Evolutionary conservation across 2,888 invertebrate species (phyloP).

Genomic region (Graphium colonna): DNA sequence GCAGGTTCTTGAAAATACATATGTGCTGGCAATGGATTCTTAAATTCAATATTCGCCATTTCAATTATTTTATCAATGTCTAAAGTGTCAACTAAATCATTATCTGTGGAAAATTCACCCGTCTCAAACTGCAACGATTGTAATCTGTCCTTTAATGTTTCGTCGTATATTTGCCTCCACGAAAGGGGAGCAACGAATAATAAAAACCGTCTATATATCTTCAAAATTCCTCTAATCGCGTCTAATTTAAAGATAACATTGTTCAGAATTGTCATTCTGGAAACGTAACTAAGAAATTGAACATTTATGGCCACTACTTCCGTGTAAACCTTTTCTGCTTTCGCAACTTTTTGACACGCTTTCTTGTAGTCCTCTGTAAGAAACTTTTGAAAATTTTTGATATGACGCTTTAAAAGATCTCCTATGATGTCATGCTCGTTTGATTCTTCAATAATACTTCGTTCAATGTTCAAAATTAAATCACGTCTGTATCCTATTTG

Average conservation of each 20-base stretch:
- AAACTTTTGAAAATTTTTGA: conserved; percentile 67
- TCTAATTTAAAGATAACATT: conserved; percentile 68
- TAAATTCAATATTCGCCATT: conserved; percentile 54
- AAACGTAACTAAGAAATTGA: conserved; percentile 57
- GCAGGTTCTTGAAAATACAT: conserved; percentile 57
- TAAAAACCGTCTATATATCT: conserved; percentile 63
- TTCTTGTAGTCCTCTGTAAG: conserved; percentile 71
- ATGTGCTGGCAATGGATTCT: conserved; percentile 47
- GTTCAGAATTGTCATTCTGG: conserved; percentile 56
- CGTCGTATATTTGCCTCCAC: conserved; percentile 65
- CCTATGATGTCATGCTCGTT: conserved; percentile 49
- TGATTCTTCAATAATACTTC: conserved; percentile 53
- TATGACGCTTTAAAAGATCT: conserved; percentile 57
- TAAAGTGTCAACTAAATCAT: conserved; percentile 60
- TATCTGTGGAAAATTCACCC: conserved; percentile 60
- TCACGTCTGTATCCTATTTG: conserved; percentile 70
- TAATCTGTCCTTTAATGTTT: conserved; percentile 49
- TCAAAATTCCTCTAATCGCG: conserved; percentile 59
- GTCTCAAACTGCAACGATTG: conserved; percentile 64
- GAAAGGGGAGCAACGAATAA: conserved; percentile 65
- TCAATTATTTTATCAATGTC: conserved; percentile 69
- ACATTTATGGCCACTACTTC: conserved; percentile 56
- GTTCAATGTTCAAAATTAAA: conserved; percentile 60
- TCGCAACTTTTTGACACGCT: conserved; percentile 55
- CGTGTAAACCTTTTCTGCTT: conserved; percentile 53